A percentile compares a stretch with the other conserved stretches of the same genome.
Conservation (phyloP, 2,113 vertebrate genomes). For the Aptenodytes forsteri region DNA sequence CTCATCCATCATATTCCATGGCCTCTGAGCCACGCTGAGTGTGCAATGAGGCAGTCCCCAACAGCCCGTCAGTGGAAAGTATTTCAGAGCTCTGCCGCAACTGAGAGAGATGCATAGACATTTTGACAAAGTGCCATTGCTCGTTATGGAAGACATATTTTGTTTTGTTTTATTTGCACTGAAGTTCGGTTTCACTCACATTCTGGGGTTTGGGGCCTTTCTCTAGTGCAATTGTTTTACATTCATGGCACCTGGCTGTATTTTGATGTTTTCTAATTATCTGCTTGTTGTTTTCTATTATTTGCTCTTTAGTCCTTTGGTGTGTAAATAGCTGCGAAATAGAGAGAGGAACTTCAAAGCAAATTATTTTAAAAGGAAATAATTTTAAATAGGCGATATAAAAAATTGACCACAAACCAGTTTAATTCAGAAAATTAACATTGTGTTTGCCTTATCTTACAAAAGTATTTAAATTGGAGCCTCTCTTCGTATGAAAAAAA, state of each 20-base stretch:
- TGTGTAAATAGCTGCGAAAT: not conserved
- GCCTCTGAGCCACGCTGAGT: not conserved
- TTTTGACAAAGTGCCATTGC: not conserved
- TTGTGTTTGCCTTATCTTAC: not conserved
- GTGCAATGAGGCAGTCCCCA: not conserved
- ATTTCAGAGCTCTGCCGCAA: not conserved
- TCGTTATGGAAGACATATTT: not conserved
- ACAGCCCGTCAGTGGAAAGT: not conserved
- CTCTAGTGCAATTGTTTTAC: not conserved
- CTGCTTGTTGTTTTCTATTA: not conserved
- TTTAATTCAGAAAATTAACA: not conserved
- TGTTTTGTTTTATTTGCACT: not conserved
- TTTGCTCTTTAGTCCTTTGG: not conserved
- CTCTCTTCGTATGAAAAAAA: not conserved
- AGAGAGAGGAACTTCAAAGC: not conserved
- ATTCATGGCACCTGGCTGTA: not conserved
- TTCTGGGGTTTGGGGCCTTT: not conserved
- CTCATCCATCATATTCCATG: not conserved
- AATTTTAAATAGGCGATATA: not conserved
- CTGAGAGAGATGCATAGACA: not conserved
- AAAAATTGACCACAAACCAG: not conserved
- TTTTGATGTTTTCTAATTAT: not conserved
- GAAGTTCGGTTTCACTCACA: not conserved
- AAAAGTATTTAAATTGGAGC: not conserved
- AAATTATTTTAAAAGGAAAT: not conserved